phyloP scores from a whole-genome alignment of 1,140 invertebrate species.

The Pseudomyrmex cubaensis region DNA sequence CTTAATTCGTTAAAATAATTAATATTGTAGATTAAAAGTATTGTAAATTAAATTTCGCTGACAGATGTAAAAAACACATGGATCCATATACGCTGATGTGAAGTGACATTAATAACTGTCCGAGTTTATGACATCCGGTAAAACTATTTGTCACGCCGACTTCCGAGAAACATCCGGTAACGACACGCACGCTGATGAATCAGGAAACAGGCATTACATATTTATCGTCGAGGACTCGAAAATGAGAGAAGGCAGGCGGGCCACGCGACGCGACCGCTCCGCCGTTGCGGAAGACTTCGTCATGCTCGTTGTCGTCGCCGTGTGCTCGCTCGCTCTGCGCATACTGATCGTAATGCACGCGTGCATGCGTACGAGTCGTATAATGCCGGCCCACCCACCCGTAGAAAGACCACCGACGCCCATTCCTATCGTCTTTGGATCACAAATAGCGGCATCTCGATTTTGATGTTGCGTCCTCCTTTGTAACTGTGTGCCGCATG shows the following conservation, averaged over 20 bases:
- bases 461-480: background rate
- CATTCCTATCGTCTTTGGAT: conserved; percentile 13
- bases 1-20: background rate
- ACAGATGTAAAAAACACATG: background rate
- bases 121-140: conserved; percentile 56
- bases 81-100: background rate
- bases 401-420: conserved; percentile 44
- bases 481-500: background rate
- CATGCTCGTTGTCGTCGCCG: conserved; percentile 40
- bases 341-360: conserved; percentile 67
- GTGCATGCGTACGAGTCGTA: conserved; percentile 33
- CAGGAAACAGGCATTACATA: conserved; percentile 54
- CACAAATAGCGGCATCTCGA: conserved; percentile 16
- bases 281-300: conserved; percentile 54
- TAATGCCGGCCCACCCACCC: conserved; percentile 54
- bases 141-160: conserved; percentile 63
- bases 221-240: conserved; percentile 52
- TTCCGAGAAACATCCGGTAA: conserved; percentile 47
- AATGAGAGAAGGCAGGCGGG: conserved; percentile 32
- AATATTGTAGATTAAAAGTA: background rate
- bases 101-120: conserved; percentile 53
- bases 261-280: conserved; percentile 55
- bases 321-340: conserved; percentile 35
- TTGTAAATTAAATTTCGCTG: background rate
- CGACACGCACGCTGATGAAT: conserved; percentile 51